phyloP scores from a whole-genome alignment of 2,113 vertebrate species.

The Speoplatyrhinus poulsoni region DNA sequence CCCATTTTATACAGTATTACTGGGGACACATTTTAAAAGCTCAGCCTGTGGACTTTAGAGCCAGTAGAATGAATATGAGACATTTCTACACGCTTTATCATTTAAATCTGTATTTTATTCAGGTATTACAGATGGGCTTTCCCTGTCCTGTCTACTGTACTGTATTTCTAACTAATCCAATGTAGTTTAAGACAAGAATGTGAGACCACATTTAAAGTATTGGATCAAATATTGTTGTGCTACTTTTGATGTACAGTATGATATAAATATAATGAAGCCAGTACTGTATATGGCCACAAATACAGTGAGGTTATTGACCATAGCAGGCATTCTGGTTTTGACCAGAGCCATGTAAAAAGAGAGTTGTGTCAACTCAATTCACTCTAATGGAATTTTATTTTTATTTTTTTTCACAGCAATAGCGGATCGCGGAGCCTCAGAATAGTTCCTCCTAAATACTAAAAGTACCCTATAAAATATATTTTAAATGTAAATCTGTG shows the following conservation, averaged over 20 bases:
- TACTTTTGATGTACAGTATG: too few relatives aligned
- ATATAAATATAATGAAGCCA: background rate
- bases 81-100: background rate
- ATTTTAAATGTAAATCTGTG: too few relatives aligned
- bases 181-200: too few relatives aligned
- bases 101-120: constrained; percentile 24
- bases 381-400: too few relatives aligned
- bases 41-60: background rate
- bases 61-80: background rate
- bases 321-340: too few relatives aligned
- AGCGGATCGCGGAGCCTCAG: too few relatives aligned
- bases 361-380: too few relatives aligned
- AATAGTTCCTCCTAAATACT: too few relatives aligned
- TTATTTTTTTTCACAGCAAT: too few relatives aligned
- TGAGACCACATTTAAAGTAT: background rate
- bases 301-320: background rate
- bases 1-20: background rate
- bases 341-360: too few relatives aligned
- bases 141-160: background rate
- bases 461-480: too few relatives aligned
- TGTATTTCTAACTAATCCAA: too few relatives aligned
- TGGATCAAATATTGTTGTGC: background rate
- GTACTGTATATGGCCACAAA: background rate
- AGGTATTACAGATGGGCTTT: background rate
- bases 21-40: background rate